These are phyloP conservation scores for Callaeas wilsoni DNA, from an alignment of 2,113 vertebrate genomes.

Conservation along the genomic window DNA sequence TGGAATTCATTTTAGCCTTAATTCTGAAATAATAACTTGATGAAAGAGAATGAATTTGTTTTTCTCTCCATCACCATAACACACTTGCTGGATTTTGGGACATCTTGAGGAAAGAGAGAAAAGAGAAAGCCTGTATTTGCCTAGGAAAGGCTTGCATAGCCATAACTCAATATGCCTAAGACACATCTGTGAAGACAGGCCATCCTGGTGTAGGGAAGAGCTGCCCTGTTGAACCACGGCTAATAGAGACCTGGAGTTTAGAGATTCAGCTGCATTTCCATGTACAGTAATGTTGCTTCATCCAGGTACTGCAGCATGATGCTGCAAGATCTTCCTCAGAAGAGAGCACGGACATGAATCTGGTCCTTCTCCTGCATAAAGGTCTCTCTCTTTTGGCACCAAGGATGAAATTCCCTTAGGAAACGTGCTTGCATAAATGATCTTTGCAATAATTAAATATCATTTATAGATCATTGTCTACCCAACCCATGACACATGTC, in stretches of 20 bases:
- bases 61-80: neutral
- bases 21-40: neutral
- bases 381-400: neutral
- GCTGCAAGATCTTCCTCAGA: neutral
- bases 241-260: neutral
- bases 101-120: neutral
- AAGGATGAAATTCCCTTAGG: neutral
- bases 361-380: neutral
- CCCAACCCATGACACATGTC: too few relatives aligned
- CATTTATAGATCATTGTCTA: neutral
- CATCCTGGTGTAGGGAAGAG: neutral
- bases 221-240: neutral
- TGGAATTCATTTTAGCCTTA: neutral
- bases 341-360: neutral
- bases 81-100: neutral
- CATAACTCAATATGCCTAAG: neutral
- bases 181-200: neutral
- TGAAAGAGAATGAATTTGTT: neutral
- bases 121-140: fast-evolving
- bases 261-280: neutral
- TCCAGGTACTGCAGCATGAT: too few relatives aligned
- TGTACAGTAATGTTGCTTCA: neutral
- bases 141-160: neutral
- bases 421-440: neutral
- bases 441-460: neutral